Evolutionary conservation across 2,797 vertebrate genomes (phyloP), one percentile per base, ranked within the genome.

Genomic region (Macrochelys suwanniensis): DNA sequence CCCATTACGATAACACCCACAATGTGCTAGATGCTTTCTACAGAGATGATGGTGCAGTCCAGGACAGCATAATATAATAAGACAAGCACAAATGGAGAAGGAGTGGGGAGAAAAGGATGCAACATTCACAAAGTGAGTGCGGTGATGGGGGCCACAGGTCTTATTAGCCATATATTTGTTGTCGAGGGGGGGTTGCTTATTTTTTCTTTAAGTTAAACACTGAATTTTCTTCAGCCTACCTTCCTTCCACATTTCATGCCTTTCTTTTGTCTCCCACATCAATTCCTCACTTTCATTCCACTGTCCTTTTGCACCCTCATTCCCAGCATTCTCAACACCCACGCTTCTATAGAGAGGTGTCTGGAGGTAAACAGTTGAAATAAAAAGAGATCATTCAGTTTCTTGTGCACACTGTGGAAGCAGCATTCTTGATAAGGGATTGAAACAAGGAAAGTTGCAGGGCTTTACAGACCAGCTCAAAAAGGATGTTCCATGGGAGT

Each of bases 21-120:
- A 97, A 96, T 94, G 94, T 94, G 96, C 85, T 97, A 97, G 93
- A 97, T 96, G 94, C 94, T 97, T 97, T 96, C 93, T 95, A 97
- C 92, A 97, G 84, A 95, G 92, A 97, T 97, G 92, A 97, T 97
- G 96, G 96, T 89, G 94, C 94, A 95, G 94, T 96, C 96, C 93
- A 74, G 84, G 96, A 93, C 83, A 97, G 85, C 5, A 0, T 92
- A 97, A 85, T 95, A 95, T 93, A 97, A 97, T 97, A 97, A 97
- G 92, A 93, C 92, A 96, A 97, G 94, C 95, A 96, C 96, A 97
- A 95, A 96, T 96, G 96, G 96, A 97, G 94, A 92, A 84, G 94
- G 90, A 68, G 19, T 23, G 50, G 45, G 9, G 1, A 2, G 26
- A 7, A 13, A 80, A 71, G 87, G 96, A 25, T 79, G 71, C 21